Conservation (phyloP, 2,113 vertebrate genomes). For the Sminthopsis crassicaudata region DNA sequence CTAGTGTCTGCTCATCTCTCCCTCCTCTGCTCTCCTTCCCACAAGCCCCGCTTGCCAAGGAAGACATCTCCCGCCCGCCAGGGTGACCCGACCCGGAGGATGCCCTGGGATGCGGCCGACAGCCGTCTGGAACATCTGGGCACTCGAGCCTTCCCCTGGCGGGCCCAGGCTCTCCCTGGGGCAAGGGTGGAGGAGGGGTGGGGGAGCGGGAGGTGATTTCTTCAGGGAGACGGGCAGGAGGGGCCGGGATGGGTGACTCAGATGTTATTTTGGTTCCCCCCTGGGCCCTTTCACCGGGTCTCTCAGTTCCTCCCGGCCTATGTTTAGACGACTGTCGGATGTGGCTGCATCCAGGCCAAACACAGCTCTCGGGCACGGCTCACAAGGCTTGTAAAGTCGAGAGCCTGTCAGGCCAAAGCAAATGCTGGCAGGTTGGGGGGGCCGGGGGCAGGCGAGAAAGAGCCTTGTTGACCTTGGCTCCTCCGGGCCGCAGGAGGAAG, state of each 20-base stretch:
- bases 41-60: neutral
- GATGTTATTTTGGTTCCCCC: neutral
- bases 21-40: neutral
- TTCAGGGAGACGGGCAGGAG: neutral
- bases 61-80: neutral
- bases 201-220: neutral
- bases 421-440: neutral
- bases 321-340: slow-evolving; percentile 5
- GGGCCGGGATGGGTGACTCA: neutral
- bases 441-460: neutral
- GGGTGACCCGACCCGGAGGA: neutral
- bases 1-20: neutral
- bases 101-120: neutral
- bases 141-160: neutral
- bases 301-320: neutral
- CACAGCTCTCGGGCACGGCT: neutral
- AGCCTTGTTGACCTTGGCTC: neutral
- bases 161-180: neutral
- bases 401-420: neutral
- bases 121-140: slow-evolving; percentile 3
- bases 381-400: neutral
- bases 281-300: neutral
- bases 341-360: neutral
- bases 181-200: neutral
- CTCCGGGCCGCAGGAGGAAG: neutral